Evolutionary conservation across 2,888 invertebrate species (phyloP), one percentile per base, ranked within the genome.

Genomic region (Leptinotarsa haldemani): DNA sequence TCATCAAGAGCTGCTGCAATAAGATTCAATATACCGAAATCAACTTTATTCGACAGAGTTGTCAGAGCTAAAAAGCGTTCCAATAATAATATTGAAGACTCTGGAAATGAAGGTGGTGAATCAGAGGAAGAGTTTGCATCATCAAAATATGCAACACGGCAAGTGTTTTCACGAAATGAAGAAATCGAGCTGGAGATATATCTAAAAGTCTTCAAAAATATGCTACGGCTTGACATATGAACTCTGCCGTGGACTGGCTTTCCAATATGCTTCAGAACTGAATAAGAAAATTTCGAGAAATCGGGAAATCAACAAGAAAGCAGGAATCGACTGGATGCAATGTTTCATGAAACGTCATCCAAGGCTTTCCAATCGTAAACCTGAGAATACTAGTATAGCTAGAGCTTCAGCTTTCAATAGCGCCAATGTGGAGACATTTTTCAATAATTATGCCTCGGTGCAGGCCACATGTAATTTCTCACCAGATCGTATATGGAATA

Each of bases 201-300:
- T 72, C 63, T 68, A 52, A 66, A 65, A 46, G 65, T 71, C 40
- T 71, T 71, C 71, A 53, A 66, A 71, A 46, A 71, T 71, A 56
- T 65, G 66, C 56, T 71, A 71, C 66, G 65, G 71, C 40, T 71
- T 71, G 65, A 58, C 65, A 71, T 66, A 69, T 69, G 61, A 69
- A 46, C 64, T 70, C 18, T 70, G 70, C 40, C 63, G 63, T 70
- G 64, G 25, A 47, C 48, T 66, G 66, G 66, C 47, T 66, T 66
- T 66, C 47, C 50, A 66, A 66, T 66, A 48, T 47, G 50, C 66
- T 48, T 22, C 50, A 16, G 52, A 66, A 52, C 50, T 66, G 66
- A 25, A 52, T 9, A 50, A 61, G 25, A 61, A 58, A 69, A 58
- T 53, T 68, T 47, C 68, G 50, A 52, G 46, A 30, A 53, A 52